Evolutionary conservation across 2,113 vertebrate genomes (phyloP).

Genomic region (Rhineura floridana): DNA sequence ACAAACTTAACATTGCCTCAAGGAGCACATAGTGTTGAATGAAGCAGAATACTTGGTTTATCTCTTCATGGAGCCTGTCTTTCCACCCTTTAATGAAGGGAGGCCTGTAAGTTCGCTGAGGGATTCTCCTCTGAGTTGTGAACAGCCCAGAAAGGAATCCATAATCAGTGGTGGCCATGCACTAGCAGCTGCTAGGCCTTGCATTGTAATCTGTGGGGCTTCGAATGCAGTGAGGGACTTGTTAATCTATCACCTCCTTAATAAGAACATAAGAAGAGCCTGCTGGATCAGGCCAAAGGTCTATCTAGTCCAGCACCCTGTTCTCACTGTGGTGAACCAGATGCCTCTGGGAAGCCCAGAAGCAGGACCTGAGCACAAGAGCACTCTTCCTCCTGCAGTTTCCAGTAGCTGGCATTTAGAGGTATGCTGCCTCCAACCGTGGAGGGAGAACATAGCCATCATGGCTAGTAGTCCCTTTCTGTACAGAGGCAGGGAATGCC

Average conservation of each 20-base stretch:
- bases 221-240: neutral
- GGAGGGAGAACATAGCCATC: neutral
- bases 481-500: too few species aligned
- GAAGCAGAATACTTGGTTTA: neutral
- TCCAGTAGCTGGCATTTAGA: too few species aligned
- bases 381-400: too few species aligned
- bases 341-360: too few species aligned
- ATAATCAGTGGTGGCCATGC: neutral
- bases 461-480: neutral
- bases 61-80: conserved; percentile 37
- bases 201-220: too few species aligned
- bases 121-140: neutral
- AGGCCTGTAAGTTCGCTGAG: neutral
- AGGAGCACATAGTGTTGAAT: conserved; percentile 20
- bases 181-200: neutral
- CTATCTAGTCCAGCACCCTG: too few species aligned
- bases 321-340: too few species aligned
- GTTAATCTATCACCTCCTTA: neutral
- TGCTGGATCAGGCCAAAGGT: too few species aligned
- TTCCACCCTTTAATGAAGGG: conserved; percentile 4
- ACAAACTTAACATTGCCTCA: conserved; percentile 31
- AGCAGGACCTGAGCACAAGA: too few species aligned
- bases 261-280: too few species aligned
- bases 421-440: too few species aligned
- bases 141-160: neutral